phyloP scores from a whole-genome alignment of 2,888 invertebrate genomes.

The Oxycera nigricornis region DNA sequence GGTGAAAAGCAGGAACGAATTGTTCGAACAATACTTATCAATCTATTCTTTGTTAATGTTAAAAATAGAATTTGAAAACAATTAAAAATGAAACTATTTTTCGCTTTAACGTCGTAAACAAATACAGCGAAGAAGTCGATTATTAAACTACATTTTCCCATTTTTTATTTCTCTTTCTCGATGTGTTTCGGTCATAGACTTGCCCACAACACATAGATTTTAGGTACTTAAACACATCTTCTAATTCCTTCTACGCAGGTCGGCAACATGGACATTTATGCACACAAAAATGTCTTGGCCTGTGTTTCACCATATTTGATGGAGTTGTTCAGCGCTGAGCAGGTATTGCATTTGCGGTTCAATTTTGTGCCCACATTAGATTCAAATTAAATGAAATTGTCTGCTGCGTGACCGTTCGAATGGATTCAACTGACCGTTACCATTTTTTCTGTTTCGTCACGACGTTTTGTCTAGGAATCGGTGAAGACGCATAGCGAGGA shows the following conservation, averaged over 20 bases:
- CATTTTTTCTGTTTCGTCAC: neutral
- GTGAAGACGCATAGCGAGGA: conserved; percentile 58
- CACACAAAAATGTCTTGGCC: conserved; percentile 81
- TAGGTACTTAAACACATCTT: conserved; percentile 43
- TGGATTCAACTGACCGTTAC: neutral
- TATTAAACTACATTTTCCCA: conserved; percentile 26
- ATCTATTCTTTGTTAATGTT: too few relatives aligned
- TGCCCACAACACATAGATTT: conserved; percentile 45
- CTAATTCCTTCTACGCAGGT: conserved; percentile 61
- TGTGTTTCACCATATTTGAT: conserved; percentile 80
- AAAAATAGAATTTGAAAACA: neutral
- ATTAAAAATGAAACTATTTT: neutral
- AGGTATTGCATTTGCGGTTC: conserved; percentile 55
- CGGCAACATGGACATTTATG: conserved; percentile 74
- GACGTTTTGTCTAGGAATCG: conserved; percentile 46
- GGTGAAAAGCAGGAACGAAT: neutral
- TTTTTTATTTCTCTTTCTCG: conserved; percentile 39
- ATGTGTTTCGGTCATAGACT: conserved; percentile 44
- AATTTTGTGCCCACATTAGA: neutral
- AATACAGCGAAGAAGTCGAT: neutral
- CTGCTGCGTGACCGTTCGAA: neutral
- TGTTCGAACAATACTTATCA: neutral
- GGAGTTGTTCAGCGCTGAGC: conserved; percentile 72
- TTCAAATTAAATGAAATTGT: neutral
- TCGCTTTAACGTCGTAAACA: neutral